These are phyloP conservation scores for Yponomeuta cagnagella DNA, from an alignment of 2,888 invertebrate species.

Conservation along the genomic window DNA sequence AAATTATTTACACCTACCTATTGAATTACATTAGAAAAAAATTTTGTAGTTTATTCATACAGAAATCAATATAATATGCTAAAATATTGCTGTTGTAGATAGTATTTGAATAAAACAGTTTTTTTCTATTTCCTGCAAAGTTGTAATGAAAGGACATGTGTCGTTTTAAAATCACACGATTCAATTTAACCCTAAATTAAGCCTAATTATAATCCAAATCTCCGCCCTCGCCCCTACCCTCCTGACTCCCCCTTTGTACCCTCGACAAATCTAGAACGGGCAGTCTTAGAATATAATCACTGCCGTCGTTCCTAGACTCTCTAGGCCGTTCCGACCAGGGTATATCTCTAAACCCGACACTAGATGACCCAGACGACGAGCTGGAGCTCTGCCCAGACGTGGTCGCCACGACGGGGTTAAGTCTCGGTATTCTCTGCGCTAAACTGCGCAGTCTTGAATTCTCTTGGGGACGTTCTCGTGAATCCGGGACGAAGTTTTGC, in stretches of 20 bases:
- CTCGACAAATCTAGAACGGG: conserved; percentile 51
- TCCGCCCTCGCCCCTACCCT: conserved; percentile 7
- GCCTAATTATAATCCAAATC: conserved; percentile 19
- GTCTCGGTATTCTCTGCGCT: conserved; percentile 53
- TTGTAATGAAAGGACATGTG: no score
- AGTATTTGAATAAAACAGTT: no score
- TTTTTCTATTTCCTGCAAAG: no score
- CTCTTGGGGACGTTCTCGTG: conserved; percentile 36
- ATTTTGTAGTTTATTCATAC: no score
- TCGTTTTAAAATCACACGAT: no score
- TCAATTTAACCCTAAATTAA: neutral
- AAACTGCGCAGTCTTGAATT: conserved; percentile 45
- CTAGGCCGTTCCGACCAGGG: conserved; percentile 50
- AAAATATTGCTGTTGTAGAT: no score
- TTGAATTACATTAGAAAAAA: no score
- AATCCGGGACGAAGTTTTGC: conserved; percentile 41
- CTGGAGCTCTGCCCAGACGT: conserved; percentile 23
- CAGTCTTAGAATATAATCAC: conserved; percentile 48
- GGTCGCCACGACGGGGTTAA: conserved; percentile 36
- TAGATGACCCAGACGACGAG: conserved; percentile 21
- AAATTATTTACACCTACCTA: no score
- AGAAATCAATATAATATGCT: no score
- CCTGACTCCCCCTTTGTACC: conserved; percentile 31
- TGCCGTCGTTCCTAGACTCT: conserved; percentile 33
- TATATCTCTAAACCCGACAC: conserved; percentile 42